Percentiles rank a stretch among this genome's conserved stretches.
Evolutionary conservation across 2,888 invertebrate species (phyloP).

Genomic region (Heliconius ethilla): DNA sequence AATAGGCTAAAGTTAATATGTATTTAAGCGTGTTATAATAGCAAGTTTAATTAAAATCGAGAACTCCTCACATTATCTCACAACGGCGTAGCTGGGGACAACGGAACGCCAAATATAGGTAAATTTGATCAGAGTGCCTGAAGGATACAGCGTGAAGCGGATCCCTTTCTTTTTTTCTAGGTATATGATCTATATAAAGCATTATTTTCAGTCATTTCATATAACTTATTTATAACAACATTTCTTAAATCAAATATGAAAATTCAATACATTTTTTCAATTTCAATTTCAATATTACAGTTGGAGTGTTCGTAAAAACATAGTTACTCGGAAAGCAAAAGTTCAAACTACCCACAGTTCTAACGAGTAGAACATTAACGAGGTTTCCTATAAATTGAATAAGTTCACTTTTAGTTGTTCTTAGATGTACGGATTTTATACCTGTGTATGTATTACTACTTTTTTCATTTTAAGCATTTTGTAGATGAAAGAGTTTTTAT

Average conservation of each 20-base stretch:
- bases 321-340: conserved; percentile 12
- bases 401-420: conserved; percentile 11
- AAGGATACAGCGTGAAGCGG: neutral
- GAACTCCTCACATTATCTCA: no score
- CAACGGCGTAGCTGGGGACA: no score
- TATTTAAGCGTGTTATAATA: neutral
- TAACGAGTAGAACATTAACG: conserved; percentile 17
- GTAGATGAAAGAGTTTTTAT: neutral
- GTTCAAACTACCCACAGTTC: conserved; percentile 13
- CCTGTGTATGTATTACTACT: neutral
- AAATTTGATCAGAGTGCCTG: no score
- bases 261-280: neutral
- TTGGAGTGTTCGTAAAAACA: neutral
- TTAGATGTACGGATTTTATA: conserved; percentile 7
- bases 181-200: no score
- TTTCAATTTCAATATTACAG: conserved; percentile 7
- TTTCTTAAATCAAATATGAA: neutral
- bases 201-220: neutral
- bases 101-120: no score
- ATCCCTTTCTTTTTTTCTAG: neutral
- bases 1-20: neutral
- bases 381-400: conserved; percentile 21
- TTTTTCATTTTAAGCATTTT: neutral
- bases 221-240: neutral
- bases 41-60: neutral